These are phyloP conservation scores for Chlorospingus flavigularis DNA, from an alignment of 2,797 vertebrate species.

Conservation along the genomic window DNA sequence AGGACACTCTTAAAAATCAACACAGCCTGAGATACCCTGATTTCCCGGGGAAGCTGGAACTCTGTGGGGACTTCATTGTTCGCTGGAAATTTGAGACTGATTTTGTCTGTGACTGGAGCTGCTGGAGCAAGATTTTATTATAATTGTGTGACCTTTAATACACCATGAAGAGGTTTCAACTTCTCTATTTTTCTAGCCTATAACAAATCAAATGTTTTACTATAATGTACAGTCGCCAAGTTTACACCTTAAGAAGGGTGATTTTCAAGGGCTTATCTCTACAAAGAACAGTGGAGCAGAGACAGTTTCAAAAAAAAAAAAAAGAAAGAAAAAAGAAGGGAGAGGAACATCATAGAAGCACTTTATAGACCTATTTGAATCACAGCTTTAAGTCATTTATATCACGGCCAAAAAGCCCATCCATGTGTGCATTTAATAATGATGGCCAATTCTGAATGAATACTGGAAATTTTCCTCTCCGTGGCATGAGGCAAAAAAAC, in stretches of 20 bases:
- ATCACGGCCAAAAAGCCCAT: constrained; percentile 15
- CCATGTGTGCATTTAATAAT: constrained; percentile 40
- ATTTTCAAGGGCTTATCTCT: constrained; percentile 57
- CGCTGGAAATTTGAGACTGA: constrained; percentile 66
- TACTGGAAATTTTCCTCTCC: constrained; percentile 22
- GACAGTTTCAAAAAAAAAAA: not conserved
- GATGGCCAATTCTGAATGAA: not conserved
- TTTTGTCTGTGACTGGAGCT: constrained; percentile 60
- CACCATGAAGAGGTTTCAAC: constrained; percentile 60
- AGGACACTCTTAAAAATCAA: constrained; percentile 63
- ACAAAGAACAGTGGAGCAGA: constrained; percentile 54
- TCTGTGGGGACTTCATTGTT: constrained; percentile 63
- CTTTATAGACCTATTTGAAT: constrained; percentile 65
- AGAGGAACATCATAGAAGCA: constrained; percentile 49
- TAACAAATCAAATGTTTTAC: constrained; percentile 71
- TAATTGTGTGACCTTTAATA: constrained; percentile 72
- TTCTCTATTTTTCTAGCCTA: constrained; percentile 59
- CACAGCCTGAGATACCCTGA: constrained; percentile 52
- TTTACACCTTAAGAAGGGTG: constrained; percentile 64
- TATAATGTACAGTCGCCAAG: constrained; percentile 50
- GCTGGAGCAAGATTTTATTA: constrained; percentile 67
- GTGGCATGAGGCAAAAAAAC: not conserved
- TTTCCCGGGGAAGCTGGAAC: constrained; percentile 55
- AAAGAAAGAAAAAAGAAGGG: constrained; percentile 4
- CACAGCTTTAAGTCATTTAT: constrained; percentile 55